Evolutionary conservation across 2,888 invertebrate genomes (phyloP).

Genomic region (Coronaproctus castanopsis): DNA sequence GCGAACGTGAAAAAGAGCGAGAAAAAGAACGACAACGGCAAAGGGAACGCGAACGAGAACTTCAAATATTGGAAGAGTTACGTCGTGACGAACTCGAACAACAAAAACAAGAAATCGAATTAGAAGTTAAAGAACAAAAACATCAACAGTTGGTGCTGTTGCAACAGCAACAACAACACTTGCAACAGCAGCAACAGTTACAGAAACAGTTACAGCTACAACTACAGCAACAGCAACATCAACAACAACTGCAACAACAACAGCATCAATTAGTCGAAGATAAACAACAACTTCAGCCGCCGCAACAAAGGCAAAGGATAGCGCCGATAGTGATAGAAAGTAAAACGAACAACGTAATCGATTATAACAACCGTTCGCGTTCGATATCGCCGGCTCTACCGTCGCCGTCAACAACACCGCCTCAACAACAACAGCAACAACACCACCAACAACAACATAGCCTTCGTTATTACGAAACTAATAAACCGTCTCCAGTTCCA

Average conservation of each 20-base stretch:
- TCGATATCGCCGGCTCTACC: constrained; percentile 7
- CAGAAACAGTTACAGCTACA: too few species aligned
- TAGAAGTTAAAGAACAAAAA: background rate
- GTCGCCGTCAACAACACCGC: constrained; percentile 15
- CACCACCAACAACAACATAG: too few species aligned
- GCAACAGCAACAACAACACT: too few species aligned
- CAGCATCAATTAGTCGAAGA: background rate
- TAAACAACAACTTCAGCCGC: too few species aligned
- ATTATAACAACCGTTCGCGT: constrained; percentile 6
- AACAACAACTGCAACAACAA: too few species aligned
- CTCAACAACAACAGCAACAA: constrained; percentile 1
- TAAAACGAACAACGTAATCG: background rate
- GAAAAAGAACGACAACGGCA: constrained; percentile 24
- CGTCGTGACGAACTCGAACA: background rate
- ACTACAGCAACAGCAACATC: too few species aligned
- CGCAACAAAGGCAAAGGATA: constrained; percentile 18
- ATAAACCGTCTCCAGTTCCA: background rate
- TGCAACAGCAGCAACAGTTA: too few species aligned
- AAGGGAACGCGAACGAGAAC: constrained; percentile 14
- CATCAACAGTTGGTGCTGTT: too few species aligned
- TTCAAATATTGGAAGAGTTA: constrained; percentile 13
- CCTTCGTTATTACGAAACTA: background rate
- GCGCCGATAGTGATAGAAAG: constrained; percentile 11
- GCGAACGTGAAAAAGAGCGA: constrained; percentile 29
- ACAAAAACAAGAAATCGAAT: background rate